Evolutionary conservation across 1,140 invertebrate species (phyloP), one percentile per base, ranked within the genome.

Genomic region (Intoshia linei): DNA sequence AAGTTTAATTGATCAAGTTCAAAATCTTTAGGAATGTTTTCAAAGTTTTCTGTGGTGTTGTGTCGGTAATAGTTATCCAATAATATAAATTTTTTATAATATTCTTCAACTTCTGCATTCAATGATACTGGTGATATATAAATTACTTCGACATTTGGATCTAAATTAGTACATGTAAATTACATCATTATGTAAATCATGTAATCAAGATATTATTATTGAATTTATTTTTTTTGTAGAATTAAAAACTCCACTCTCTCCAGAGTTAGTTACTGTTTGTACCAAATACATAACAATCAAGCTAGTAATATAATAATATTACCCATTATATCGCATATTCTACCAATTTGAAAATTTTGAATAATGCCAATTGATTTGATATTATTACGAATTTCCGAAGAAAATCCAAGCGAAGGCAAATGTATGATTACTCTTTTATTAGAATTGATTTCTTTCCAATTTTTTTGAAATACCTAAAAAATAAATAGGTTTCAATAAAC

Each of bases 71-170:
- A n/a, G n/a, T n/a, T n/a, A 17, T 57, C 48, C 6, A 58, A 44
- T 13, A 50, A 49, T 4, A 58, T 42, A 22, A 59, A 44, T 36
- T 55, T 57, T 15, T 45, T 43, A 42, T 57, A 59, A 45, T 59
- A 59, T 45, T 57, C 53, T n/a, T 50, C 36, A 1, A 52, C 50
- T 39, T 59, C 56, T 34, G 57, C 54, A 46, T 50, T 57, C 4
- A 57, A 40, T 5, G 50, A 46, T 2, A 58, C 51, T 14, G 56
- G 52, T 0, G 50, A 54, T 6, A 59, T 43, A 39, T 50, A 58
- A 38, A 59, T 55, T 24, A 59, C 51, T 45, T 59, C 56, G 19
- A 58, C 54, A 44, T 59, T 59, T 3, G 52, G 50, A 46, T 59
- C 56, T 56, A 43, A 24, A 49, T n/a, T n/a, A n/a, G n/a, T n/a